A percentile compares a stretch with the other conserved stretches of the same genome.
phyloP scores from a whole-genome alignment of 2,113 vertebrate genomes.

The Chamaetylas fuelleborni region DNA sequence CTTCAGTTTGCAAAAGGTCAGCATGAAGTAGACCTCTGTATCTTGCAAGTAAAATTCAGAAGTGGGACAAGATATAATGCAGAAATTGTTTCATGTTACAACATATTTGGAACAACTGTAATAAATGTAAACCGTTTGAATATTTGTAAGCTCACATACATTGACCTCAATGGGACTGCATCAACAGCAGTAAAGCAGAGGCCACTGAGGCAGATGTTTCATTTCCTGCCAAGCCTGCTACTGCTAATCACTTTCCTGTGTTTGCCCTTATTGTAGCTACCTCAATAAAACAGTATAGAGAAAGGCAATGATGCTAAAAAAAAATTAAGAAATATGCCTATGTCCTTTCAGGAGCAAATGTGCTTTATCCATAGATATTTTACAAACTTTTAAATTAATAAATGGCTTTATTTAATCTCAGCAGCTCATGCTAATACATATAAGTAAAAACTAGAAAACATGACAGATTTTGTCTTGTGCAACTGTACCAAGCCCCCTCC shows the following conservation, averaged over 20 bases:
- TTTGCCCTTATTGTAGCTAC: neutral
- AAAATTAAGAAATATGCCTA: neutral
- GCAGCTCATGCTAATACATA: neutral
- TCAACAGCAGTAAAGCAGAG: constrained; percentile 36
- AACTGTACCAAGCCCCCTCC: neutral
- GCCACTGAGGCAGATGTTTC: neutral
- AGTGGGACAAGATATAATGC: neutral
- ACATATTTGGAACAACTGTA: neutral
- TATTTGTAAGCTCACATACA: neutral
- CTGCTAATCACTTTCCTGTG: neutral
- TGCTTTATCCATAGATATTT: neutral
- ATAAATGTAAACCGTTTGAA: neutral
- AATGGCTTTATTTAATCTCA: neutral
- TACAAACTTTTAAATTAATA: neutral
- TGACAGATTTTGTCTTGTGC: neutral
- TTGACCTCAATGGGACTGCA: constrained; percentile 10
- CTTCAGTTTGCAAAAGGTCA: neutral
- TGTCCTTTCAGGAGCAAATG: neutral
- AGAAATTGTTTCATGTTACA: constrained; percentile 7
- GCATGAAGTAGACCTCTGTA: neutral
- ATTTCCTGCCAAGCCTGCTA: neutral
- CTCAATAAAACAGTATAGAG: neutral
- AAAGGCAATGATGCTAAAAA: neutral
- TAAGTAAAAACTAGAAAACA: neutral
- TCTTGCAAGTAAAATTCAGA: neutral